Conservation (phyloP, 2,888 invertebrate species). For the Agrotis segetum region DNA sequence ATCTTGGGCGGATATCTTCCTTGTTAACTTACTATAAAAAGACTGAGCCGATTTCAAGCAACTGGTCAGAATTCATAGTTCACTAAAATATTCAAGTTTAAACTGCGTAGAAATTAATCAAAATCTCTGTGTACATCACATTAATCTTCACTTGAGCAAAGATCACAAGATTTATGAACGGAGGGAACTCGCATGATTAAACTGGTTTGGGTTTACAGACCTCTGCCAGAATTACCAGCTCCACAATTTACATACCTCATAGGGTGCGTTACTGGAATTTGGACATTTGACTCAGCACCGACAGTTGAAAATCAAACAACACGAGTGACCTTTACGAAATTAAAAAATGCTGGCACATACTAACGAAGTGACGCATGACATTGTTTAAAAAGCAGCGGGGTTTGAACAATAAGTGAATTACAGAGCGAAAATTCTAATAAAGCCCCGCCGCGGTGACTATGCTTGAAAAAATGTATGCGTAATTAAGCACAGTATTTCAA, state of each 20-base stretch:
- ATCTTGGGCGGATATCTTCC: too few species aligned
- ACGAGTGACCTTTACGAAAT: not conserved
- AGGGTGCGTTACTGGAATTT: not conserved
- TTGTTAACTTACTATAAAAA: too few species aligned
- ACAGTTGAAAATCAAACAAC: not conserved
- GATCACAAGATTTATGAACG: conserved; percentile 49
- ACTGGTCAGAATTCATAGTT: not conserved
- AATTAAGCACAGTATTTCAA: conserved; percentile 62
- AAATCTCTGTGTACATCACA: conserved; percentile 15
- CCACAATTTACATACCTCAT: conserved; percentile 55
- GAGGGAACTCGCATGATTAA: conserved; percentile 54
- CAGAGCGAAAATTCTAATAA: conserved; percentile 70
- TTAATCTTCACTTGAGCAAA: conserved; percentile 33
- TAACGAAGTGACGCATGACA: conserved; percentile 41
- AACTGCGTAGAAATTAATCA: conserved; percentile 33
- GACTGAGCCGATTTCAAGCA: too few species aligned
- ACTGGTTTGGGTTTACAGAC: conserved; percentile 28
- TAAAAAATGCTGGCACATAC: not conserved
- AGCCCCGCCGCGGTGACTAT: conserved; percentile 56
- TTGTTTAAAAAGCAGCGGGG: conserved; percentile 54
- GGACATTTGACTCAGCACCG: not conserved
- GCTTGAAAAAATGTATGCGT: conserved; percentile 59
- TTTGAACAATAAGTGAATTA: conserved; percentile 72
- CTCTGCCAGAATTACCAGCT: conserved; percentile 42
- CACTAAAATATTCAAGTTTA: not conserved